Evolutionary conservation across 2,888 invertebrate genomes (phyloP).

Genomic region (Synergus gifuensis): DNA sequence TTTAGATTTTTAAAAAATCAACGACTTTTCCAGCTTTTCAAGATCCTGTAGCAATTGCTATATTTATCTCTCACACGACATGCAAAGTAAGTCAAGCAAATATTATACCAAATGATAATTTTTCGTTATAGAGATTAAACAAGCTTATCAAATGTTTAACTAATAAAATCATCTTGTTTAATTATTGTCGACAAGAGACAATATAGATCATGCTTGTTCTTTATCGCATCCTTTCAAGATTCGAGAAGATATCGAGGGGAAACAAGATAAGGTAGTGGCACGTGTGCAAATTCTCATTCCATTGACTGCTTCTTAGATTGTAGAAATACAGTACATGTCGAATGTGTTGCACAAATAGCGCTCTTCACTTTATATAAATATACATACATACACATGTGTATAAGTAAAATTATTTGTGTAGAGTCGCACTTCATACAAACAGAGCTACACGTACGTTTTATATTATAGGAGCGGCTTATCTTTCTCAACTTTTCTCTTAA

Average conservation of each 20-base stretch:
- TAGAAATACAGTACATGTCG: background rate
- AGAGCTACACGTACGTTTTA: background rate
- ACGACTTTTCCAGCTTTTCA: no score
- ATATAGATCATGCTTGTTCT: background rate
- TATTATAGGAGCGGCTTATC: background rate
- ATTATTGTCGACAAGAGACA: background rate
- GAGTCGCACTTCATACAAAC: background rate
- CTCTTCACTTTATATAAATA: background rate
- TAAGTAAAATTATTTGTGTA: background rate
- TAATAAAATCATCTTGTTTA: background rate
- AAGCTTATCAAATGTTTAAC: background rate
- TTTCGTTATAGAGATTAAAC: background rate
- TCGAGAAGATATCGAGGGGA: background rate
- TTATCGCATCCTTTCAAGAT: background rate
- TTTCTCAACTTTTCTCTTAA: slow-evolving; percentile 9
- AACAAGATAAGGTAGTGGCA: slow-evolving; percentile 7
- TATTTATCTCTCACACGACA: background rate
- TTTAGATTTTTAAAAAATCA: no score
- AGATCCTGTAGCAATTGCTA: no score
- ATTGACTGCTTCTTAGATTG: background rate
- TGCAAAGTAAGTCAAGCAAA: background rate
- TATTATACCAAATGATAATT: background rate
- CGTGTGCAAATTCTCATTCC: background rate
- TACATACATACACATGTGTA: background rate
- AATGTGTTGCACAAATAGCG: background rate